phyloP scores from a whole-genome alignment of 2,888 invertebrate genomes.

The Stenurella melanura region DNA sequence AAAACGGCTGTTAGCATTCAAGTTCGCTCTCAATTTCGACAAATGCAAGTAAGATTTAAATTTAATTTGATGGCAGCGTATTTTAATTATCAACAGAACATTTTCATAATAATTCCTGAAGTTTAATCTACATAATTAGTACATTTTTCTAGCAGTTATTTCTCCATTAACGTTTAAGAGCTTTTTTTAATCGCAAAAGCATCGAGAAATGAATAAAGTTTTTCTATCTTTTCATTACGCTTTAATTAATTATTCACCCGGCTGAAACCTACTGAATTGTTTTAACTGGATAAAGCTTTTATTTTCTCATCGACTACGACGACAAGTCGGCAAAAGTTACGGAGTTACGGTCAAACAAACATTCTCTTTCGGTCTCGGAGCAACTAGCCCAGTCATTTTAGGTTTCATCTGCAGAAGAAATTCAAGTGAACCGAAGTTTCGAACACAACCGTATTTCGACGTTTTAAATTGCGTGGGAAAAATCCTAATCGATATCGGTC shows the following conservation, averaged over 20 bases:
- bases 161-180: slow-evolving; percentile 13
- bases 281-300: slow-evolving; percentile 13
- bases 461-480: no score
- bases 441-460: no score
- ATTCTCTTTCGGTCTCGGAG: slow-evolving; percentile 8
- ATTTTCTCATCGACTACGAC: neutral
- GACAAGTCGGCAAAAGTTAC: slow-evolving; percentile 16
- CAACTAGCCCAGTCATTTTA: no score
- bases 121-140: slow-evolving; percentile 17
- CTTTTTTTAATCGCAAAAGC: slow-evolving; percentile 10
- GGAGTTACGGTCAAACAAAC: slow-evolving; percentile 12
- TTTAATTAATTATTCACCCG: slow-evolving; percentile 14
- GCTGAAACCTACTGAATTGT: slow-evolving; percentile 17
- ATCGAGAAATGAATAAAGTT: slow-evolving; percentile 10
- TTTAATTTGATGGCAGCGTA: slow-evolving; percentile 7
- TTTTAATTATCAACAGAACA: slow-evolving; percentile 11
- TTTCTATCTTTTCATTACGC: slow-evolving; percentile 8
- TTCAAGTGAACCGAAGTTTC: no score
- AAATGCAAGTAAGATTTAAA: slow-evolving; percentile 9
- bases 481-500: no score
- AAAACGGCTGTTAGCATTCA: neutral
- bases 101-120: slow-evolving; percentile 22
- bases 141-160: slow-evolving; percentile 14
- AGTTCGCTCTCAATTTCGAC: slow-evolving; percentile 11
- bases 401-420: no score